phyloP scores from a whole-genome alignment of 2,113 vertebrate genomes.

The Eurystomus gularis region DNA sequence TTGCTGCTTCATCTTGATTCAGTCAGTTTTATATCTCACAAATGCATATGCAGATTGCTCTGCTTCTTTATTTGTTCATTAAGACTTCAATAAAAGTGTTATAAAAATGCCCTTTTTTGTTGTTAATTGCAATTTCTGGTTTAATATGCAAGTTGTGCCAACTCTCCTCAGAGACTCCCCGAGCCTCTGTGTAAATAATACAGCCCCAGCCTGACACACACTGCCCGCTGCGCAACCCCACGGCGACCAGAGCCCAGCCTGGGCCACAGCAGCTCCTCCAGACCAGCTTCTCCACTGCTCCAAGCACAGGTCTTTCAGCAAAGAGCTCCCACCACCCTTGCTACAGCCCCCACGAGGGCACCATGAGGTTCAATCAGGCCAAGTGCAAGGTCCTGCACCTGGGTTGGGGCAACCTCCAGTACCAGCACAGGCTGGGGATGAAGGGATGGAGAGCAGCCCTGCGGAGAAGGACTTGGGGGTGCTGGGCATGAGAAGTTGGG shows the following conservation, averaged over 20 bases:
- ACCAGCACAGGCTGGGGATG: too few relatives aligned
- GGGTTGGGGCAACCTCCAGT: too few relatives aligned
- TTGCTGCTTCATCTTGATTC: constrained; percentile 56
- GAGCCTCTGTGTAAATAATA: constrained; percentile 36
- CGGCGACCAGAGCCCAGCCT: not conserved
- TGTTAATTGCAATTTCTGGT: constrained; percentile 63
- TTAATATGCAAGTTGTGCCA: constrained; percentile 25
- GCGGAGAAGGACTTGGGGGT: too few relatives aligned
- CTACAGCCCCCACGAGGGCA: too few relatives aligned
- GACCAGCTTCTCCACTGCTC: rapidly evolving
- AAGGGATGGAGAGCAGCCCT: too few relatives aligned
- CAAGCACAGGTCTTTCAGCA: rapidly evolving
- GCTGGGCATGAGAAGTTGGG: too few relatives aligned
- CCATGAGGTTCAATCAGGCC: too few relatives aligned
- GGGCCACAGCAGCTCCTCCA: not conserved
- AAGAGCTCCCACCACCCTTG: not conserved
- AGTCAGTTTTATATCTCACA: constrained; percentile 36
- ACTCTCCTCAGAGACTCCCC: not conserved
- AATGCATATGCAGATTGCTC: constrained; percentile 57
- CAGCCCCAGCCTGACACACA: not conserved
- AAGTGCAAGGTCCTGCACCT: too few relatives aligned
- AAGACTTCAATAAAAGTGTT: constrained; percentile 71
- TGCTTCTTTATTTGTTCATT: constrained; percentile 77
- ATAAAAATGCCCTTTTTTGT: constrained; percentile 69
- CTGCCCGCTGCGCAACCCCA: not conserved